Evolutionary conservation across 2,113 vertebrate genomes (phyloP), one percentile per base, ranked within the genome.

Genomic region (Anser cygnoides): DNA sequence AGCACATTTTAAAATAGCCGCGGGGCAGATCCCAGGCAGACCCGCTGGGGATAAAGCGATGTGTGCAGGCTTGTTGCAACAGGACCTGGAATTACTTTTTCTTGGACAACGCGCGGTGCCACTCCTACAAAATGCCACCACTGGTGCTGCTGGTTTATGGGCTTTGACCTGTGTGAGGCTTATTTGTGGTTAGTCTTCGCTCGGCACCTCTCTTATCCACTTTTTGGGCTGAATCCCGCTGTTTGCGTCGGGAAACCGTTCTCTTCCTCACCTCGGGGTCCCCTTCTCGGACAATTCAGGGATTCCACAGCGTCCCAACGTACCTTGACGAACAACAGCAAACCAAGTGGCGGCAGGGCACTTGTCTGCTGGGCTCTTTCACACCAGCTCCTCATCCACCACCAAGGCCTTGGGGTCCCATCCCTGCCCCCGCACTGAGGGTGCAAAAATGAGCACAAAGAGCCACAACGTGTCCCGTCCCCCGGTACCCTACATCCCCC

Each of bases 401-500:
- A 77, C 76, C 57, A 0, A 13, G 54, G 6, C 70, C 6, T 8
- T 1, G 19, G 63, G 63, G 82, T 95, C 87, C 72, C 52, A 4
- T 21, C 74, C 78, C 4, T 31, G 78, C 89, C 82, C 71, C 21
- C 75, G 59, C 11, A 11, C 9, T 4, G 61, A 43, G 35, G 44
- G 74, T 55, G 61, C 57, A 78, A 29, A 41, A 65, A 74, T 46
- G 68, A 86, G 86, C 85, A 98, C 98, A 98, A 97, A 96, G 26
- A 89, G 49, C 23, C 23, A 92, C 96, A 96, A 96, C 97, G 95
- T 97, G 78, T 90, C 77, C 91, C 86, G 13, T 71, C 78, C 85
- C 77, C 65, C 74, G 1, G 43, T 43, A 43, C 43, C 43, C 43
- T 16, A 43, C 43, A 43, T 43, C 43, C 37, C 37, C 37, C 43